Conservation (phyloP, 2,113 vertebrate genomes). For the Proteles cristata region DNA sequence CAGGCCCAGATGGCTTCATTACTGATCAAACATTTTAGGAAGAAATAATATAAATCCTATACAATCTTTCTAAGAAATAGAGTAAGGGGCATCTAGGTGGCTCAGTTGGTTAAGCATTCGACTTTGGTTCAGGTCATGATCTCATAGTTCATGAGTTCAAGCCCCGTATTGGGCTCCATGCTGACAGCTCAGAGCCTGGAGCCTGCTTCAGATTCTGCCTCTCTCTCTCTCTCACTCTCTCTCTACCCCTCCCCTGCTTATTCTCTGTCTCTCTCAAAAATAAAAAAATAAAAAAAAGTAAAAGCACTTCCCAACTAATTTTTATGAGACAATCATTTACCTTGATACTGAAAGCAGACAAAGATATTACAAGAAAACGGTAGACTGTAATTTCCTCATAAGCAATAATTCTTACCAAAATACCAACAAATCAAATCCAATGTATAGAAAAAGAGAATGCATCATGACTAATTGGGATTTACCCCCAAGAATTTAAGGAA, state of each 20-base stretch:
- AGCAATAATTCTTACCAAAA: constrained; percentile 33
- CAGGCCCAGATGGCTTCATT: neutral
- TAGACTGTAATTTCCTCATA: neutral
- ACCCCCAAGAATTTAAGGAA: neutral
- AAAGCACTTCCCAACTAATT: neutral
- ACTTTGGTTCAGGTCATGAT: no score
- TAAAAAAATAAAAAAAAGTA: no score
- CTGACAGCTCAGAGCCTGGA: no score
- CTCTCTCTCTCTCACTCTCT: no score
- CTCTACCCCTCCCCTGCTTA: no score
- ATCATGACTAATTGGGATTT: neutral
- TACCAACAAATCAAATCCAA: neutral
- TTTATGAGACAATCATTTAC: constrained; percentile 1
- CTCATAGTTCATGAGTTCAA: no score
- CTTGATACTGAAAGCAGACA: neutral
- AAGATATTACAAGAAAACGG: neutral
- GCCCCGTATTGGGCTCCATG: no score
- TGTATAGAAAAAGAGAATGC: neutral
- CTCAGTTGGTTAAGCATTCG: no score
- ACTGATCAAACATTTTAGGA: neutral
- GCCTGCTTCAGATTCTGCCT: no score
- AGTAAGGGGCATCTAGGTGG: neutral
- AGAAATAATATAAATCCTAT: neutral
- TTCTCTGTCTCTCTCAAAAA: no score
- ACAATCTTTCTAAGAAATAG: neutral